Evolutionary conservation across 1,140 invertebrate species (phyloP).

Genomic region (Chrysomallon squamiferum): DNA sequence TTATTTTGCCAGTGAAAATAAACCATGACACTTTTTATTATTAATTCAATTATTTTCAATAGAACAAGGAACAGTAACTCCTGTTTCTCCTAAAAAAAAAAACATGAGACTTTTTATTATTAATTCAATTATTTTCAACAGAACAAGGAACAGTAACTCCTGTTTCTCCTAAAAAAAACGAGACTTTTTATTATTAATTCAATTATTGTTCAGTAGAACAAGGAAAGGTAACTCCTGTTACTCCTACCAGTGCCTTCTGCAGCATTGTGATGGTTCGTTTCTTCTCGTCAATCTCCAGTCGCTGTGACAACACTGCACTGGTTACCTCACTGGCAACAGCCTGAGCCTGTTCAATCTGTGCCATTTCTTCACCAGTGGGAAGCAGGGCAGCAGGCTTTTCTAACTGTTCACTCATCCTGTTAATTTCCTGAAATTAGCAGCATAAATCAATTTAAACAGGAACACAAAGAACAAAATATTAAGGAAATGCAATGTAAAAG

Average conservation of each 20-base stretch:
- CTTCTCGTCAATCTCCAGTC: conserved; percentile 62
- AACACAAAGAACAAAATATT: not conserved
- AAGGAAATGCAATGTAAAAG: not conserved
- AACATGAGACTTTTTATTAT: too few species aligned
- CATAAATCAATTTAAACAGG: not conserved
- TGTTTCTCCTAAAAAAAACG: too few species aligned
- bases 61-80: too few species aligned
- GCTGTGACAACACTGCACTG: conserved; percentile 56
- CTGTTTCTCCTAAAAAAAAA: too few species aligned
- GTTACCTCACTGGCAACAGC: conserved; percentile 57
- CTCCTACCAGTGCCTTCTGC: conserved; percentile 62
- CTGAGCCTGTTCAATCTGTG: conserved; percentile 56
- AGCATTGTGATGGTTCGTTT: conserved; percentile 57
- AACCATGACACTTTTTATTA: too few species aligned
- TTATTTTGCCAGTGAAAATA: too few species aligned
- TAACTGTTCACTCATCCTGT: conserved; percentile 45
- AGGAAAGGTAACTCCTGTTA: too few species aligned
- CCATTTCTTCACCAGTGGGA: conserved; percentile 54
- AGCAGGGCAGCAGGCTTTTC: conserved; percentile 53
- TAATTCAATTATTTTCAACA: too few species aligned
- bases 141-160: too few species aligned
- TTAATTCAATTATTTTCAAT: too few species aligned
- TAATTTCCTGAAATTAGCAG: conserved; percentile 46
- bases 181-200: too few species aligned
- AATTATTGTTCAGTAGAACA: too few species aligned